Base-by-base conservation (phyloP, 2,113 vertebrate genomes). In the Leucopternis melanops region DNA sequence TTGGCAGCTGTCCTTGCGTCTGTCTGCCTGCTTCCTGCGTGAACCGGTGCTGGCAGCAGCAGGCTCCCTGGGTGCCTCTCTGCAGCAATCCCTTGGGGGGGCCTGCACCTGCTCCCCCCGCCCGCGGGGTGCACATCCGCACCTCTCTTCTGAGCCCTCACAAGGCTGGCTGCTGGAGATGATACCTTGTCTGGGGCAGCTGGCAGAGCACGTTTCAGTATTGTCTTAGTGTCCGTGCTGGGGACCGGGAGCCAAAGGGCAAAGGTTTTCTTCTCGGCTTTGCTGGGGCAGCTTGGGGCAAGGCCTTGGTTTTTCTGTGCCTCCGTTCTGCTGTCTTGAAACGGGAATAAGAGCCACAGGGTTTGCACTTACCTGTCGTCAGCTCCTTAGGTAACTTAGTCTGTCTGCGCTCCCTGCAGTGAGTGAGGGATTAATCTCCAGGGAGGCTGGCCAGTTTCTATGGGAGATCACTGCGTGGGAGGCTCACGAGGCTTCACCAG, bases 371-470 rank as follows among this genome's bases (percentile, higher is more conserved):
- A 40, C 62, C 73, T 94, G 52, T 92, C 4, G 0, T 59, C 82
- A 45, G 57, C 40, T 96, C 74, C 78, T 90, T 82, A 45, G 81
- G 89, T 92, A 57, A 90, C 81, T 81, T n/a, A 32, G 0, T 71
- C 77, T 79, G 65, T 36, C 90, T 36, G 86, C 2, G 2, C 54
- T 85, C 70, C 89, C 84, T 8, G 40, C 84, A 65, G 81, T 6
- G 83, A 75, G 84, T 8, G 1, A 59, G 8, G 31, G 88, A 93
- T 96, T 94, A 78, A 88, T 92, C 90, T 87, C 88, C 73, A 84
- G 95, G 90, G 95, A 94, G 80, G 88, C 86, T 21, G 75, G 47
- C 86, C 95, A 78, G 94, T 94, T 93, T 92, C 92, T 95, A 78
- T 50, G 90, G 92, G 83, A 94, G 88, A 95, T 81, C 27, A 17